These are phyloP conservation scores for Anadara kagoshimensis DNA, from an alignment of 1,140 invertebrate genomes.

Conservation along the genomic window DNA sequence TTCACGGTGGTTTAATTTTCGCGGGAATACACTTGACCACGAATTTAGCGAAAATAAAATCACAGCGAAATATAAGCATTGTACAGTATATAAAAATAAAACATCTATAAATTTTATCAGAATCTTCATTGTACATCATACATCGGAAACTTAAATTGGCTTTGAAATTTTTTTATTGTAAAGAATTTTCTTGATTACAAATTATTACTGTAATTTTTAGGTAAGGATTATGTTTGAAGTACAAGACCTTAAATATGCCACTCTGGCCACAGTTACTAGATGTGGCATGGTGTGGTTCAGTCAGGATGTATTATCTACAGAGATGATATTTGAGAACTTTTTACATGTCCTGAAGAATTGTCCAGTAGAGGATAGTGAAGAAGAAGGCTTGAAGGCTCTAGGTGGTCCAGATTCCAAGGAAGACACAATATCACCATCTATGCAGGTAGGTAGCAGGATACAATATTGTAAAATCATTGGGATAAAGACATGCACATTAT, in stretches of 20 bases:
- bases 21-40: too few relatives aligned
- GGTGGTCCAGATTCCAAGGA: conserved; percentile 39
- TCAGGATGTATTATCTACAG: conserved; percentile 90
- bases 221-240: conserved; percentile 98
- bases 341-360: conserved; percentile 89
- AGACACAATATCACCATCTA: conserved; percentile 68
- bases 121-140: too few relatives aligned
- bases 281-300: conserved; percentile 85
- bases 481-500: too few relatives aligned
- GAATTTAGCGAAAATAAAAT: too few relatives aligned
- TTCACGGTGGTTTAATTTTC: too few relatives aligned
- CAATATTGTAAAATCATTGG: not conserved
- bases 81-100: too few relatives aligned
- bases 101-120: too few relatives aligned
- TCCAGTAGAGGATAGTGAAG: conserved; percentile 92
- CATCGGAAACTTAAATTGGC: not conserved
- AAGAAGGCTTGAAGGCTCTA: conserved; percentile 50
- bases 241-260: conserved; percentile 98
- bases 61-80: too few relatives aligned
- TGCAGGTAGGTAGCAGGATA: conserved; percentile 70
- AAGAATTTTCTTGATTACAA: too few relatives aligned
- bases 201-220: conserved; percentile 49
- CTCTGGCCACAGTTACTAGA: conserved; percentile 94
- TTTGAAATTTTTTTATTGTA: conserved; percentile 12
- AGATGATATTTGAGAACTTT: conserved; percentile 99